A percentile compares a stretch with the other conserved stretches of the same genome.
Evolutionary conservation across 2,888 invertebrate species (phyloP).

Genomic region (Adelphocoris suturalis): DNA sequence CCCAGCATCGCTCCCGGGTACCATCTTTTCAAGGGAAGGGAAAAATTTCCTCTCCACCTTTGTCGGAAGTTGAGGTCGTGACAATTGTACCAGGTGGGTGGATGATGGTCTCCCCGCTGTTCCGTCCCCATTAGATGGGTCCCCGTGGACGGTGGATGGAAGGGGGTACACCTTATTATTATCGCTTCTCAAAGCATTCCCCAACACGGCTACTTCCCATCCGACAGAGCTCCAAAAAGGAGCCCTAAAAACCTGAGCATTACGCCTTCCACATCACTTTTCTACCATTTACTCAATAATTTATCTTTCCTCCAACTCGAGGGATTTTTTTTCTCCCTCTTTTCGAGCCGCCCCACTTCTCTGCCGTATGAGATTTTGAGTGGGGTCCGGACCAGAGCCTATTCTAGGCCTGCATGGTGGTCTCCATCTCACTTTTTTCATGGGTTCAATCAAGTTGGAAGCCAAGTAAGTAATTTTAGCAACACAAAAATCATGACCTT

Average conservation of each 20-base stretch:
- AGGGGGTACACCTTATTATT: slow-evolving; percentile 50
- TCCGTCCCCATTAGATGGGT: slow-evolving; percentile 35
- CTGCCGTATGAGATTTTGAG: slow-evolving; percentile 18
- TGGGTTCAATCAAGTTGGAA: neutral
- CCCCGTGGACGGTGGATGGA: neutral
- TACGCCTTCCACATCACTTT: slow-evolving; percentile 56
- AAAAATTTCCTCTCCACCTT: slow-evolving; percentile 45
- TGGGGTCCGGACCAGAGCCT: neutral
- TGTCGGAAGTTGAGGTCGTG: slow-evolving; percentile 65
- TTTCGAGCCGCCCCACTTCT: too few species aligned
- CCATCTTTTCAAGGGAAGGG: slow-evolving; percentile 40
- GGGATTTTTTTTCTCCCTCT: neutral
- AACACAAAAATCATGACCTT: neutral
- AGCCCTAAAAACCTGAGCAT: slow-evolving; percentile 54
- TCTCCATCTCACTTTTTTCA: neutral
- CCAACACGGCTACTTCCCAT: slow-evolving; percentile 45
- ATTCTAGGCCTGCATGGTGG: neutral
- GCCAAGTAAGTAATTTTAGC: neutral
- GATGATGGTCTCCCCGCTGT: slow-evolving; percentile 52
- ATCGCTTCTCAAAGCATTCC: slow-evolving; percentile 53
- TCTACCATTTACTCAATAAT: slow-evolving; percentile 63
- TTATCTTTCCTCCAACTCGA: slow-evolving; percentile 41
- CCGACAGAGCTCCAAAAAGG: slow-evolving; percentile 41
- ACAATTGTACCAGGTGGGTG: slow-evolving; percentile 66
- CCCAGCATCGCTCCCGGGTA: neutral